Conservation (phyloP, 1,140 invertebrate species). For the Dendrolimus kikuchii region DNA sequence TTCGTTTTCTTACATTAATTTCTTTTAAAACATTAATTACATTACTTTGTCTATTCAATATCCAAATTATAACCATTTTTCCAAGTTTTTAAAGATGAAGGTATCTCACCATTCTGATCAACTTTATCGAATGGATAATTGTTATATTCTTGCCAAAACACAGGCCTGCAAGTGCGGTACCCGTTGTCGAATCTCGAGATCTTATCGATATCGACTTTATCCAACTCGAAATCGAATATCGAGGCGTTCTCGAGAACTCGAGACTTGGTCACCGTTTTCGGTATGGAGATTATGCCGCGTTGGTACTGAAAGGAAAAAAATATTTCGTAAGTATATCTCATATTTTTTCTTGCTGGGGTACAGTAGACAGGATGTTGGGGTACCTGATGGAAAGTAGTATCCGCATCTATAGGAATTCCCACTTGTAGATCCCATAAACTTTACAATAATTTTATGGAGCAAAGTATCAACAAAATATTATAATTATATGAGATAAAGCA, state of each 20-base stretch:
- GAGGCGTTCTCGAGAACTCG: constrained; percentile 81
- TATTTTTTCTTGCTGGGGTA: too few species aligned
- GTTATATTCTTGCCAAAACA: constrained; percentile 32
- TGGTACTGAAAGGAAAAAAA: constrained; percentile 71
- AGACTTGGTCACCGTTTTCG: constrained; percentile 81
- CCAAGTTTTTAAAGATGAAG: constrained; percentile 28
- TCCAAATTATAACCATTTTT: constrained; percentile 41
- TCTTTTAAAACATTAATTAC: too few species aligned
- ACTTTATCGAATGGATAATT: constrained; percentile 53
- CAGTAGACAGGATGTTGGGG: too few species aligned
- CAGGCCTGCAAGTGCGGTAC: constrained; percentile 26
- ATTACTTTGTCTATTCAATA: constrained; percentile 22
- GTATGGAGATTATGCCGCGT: constrained; percentile 81
- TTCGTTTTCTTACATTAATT: too few species aligned
- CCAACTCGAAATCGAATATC: constrained; percentile 81
- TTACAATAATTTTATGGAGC: too few species aligned
- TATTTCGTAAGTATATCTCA: too few species aligned
- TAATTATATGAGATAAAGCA: too few species aligned
- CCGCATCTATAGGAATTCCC: too few species aligned
- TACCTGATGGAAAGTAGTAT: too few species aligned
- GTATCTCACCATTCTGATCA: constrained; percentile 19
- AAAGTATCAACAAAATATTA: too few species aligned
- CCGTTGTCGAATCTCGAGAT: constrained; percentile 49
- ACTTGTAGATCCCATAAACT: too few species aligned
- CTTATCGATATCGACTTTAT: constrained; percentile 69